phyloP scores from a whole-genome alignment of 2,113 vertebrate species.

The Caranx ignobilis region DNA sequence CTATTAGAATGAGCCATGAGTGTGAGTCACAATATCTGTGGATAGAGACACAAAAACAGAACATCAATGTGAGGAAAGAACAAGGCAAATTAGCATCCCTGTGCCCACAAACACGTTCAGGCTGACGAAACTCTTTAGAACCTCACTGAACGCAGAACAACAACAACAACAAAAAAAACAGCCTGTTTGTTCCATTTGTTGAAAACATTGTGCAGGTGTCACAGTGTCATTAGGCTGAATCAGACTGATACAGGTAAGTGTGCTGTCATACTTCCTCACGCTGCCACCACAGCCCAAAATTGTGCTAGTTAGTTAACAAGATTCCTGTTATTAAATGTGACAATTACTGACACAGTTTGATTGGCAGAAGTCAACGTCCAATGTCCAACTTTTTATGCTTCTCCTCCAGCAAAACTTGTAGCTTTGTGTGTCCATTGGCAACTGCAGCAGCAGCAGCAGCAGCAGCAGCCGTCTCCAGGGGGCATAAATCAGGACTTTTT shows the following conservation, averaged over 20 bases:
- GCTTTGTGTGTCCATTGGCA: too few relatives aligned
- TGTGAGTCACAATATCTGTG: constrained; percentile 29
- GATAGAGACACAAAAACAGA: not conserved
- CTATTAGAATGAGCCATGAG: constrained; percentile 14
- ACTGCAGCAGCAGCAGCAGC: too few relatives aligned
- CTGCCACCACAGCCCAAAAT: not conserved
- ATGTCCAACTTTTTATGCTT: not conserved
- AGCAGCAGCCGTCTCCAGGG: too few relatives aligned
- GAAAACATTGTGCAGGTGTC: not conserved
- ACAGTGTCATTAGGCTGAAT: not conserved
- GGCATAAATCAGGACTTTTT: too few relatives aligned
- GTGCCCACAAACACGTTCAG: not conserved
- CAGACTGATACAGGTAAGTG: not conserved
- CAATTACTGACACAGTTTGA: not conserved
- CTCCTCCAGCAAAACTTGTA: not conserved
- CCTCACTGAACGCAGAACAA: not conserved
- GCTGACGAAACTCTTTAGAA: constrained; percentile 11
- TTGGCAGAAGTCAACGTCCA: not conserved
- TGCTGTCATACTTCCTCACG: not conserved
- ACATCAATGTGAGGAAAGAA: not conserved
- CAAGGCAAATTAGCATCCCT: not conserved
- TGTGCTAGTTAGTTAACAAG: not conserved
- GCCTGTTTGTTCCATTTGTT: constrained; percentile 12
- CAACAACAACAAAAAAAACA: constrained; percentile 5
- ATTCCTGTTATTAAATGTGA: not conserved